Conservation (phyloP, 92 coral and sea anemone species). For the Zoanthus solanderi region DNA sequence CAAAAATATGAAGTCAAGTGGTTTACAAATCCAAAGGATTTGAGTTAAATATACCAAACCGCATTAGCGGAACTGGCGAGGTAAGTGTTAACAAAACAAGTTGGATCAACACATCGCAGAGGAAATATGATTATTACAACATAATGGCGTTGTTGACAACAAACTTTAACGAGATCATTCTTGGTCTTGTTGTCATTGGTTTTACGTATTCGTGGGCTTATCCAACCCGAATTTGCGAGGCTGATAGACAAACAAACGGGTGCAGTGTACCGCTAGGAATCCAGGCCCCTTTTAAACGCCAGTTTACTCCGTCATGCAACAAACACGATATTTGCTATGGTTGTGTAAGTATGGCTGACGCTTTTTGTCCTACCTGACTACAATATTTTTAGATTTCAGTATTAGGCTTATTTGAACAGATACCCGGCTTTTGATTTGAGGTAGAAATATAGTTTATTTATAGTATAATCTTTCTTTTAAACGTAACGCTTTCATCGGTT, state of each 20-base stretch:
- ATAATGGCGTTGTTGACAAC: slow-evolving; percentile 27
- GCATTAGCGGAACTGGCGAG: neutral
- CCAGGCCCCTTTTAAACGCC: slow-evolving; percentile 86
- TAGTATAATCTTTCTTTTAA: too few species aligned
- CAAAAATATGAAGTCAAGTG: slow-evolving; percentile 14
- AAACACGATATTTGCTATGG: slow-evolving; percentile 99
- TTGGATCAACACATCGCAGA: too few species aligned
- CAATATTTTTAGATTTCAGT: neutral
- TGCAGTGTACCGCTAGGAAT: slow-evolving; percentile 97
- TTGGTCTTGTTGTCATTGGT: slow-evolving; percentile 38
- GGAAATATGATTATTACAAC: neutral
- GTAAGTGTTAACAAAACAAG: neutral
- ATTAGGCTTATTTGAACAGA: neutral
- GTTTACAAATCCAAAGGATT: neutral
- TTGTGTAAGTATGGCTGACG: slow-evolving; percentile 81
- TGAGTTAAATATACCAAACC: neutral
- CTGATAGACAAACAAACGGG: slow-evolving; percentile 88
- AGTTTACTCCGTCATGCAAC: slow-evolving; percentile 93
- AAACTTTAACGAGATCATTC: slow-evolving; percentile 31
- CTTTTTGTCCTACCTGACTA: neutral
- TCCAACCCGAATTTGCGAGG: slow-evolving; percentile 77
- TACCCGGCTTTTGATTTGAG: too few species aligned
- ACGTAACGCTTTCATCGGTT: too few species aligned
- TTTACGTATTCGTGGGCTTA: slow-evolving; percentile 33
- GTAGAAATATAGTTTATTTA: too few species aligned